A percentile compares a stretch with the other conserved stretches of the same genome.
phyloP scores from a whole-genome alignment of 2,113 vertebrate genomes.

The Rallus limicola region DNA sequence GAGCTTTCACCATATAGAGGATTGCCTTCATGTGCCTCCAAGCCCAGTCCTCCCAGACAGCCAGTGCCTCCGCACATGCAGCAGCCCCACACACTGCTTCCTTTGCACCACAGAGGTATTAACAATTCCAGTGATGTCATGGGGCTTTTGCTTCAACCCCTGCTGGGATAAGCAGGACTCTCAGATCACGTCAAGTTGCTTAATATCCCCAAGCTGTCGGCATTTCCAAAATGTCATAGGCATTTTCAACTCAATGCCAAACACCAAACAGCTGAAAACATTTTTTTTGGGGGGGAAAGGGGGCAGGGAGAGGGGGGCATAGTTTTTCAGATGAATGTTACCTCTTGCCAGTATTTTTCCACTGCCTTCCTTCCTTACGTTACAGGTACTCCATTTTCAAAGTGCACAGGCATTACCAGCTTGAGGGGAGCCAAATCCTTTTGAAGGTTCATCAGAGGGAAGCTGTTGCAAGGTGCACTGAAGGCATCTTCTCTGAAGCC shows the following conservation, averaged over 20 bases:
- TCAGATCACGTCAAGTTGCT: not conserved
- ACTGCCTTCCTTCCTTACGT: not conserved
- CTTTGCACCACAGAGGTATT: not conserved
- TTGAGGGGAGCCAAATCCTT: not conserved
- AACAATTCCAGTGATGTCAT: not conserved
- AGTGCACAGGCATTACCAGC: not conserved
- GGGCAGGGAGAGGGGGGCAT: not conserved
- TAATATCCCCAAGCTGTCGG: not conserved
- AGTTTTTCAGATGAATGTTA: not conserved
- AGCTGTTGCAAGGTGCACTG: not conserved
- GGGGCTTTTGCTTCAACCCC: not conserved
- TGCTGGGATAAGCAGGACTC: not conserved
- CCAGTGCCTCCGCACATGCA: not conserved
- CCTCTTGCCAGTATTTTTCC: not conserved
- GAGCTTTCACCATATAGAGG: not conserved
- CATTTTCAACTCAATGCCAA: not conserved
- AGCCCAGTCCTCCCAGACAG: not conserved
- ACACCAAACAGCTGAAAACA: not conserved
- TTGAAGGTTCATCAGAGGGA: not conserved
- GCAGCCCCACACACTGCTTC: not conserved
- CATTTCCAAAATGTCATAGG: conserved; percentile 57
- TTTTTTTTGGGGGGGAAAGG: not conserved
- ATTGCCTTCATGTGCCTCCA: not conserved
- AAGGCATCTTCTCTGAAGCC: not conserved
- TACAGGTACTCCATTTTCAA: conserved; percentile 1